These are phyloP conservation scores for Tryphoninae sp. DNA, from an alignment of 2,888 invertebrate genomes.

Conservation along the genomic window DNA sequence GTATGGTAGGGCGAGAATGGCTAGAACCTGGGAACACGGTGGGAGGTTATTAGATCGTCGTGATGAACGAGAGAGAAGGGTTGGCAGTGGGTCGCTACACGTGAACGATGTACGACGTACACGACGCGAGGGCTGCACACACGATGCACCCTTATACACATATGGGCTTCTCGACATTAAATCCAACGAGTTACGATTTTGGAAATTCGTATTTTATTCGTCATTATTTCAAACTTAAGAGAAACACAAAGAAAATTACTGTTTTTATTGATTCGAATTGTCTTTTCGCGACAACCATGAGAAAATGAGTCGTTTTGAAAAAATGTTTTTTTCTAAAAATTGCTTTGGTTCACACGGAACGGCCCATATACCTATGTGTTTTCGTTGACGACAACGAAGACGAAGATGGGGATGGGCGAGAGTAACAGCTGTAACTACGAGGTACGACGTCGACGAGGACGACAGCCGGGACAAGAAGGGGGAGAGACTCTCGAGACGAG, in stretches of 20 bases:
- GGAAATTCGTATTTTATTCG: neutral
- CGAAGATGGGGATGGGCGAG: constrained; percentile 25
- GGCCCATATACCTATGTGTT: constrained; percentile 19
- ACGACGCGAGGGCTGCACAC: constrained; percentile 58
- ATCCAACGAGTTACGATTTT: neutral
- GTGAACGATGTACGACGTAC: constrained; percentile 66
- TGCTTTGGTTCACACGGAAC: neutral
- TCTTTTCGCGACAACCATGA: neutral
- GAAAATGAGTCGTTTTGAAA: neutral
- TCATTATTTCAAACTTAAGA: no score
- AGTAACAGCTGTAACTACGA: constrained; percentile 62
- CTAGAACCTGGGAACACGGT: constrained; percentile 36
- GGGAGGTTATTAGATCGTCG: constrained; percentile 75
- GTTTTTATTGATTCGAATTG: neutral
- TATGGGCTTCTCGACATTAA: neutral
- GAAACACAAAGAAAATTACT: no score
- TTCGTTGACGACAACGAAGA: constrained; percentile 54
- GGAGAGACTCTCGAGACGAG: constrained; percentile 38
- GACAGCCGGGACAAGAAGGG: constrained; percentile 4
- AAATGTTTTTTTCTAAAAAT: neutral
- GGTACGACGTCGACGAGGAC: constrained; percentile 45
- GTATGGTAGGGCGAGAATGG: neutral
- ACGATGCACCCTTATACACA: constrained; percentile 41
- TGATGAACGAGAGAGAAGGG: constrained; percentile 72
- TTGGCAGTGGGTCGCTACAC: constrained; percentile 61